A percentile compares a stretch with the other conserved stretches of the same genome.
phyloP scores from a whole-genome alignment of 2,113 vertebrate genomes.

The Pterocles orientalis region DNA sequence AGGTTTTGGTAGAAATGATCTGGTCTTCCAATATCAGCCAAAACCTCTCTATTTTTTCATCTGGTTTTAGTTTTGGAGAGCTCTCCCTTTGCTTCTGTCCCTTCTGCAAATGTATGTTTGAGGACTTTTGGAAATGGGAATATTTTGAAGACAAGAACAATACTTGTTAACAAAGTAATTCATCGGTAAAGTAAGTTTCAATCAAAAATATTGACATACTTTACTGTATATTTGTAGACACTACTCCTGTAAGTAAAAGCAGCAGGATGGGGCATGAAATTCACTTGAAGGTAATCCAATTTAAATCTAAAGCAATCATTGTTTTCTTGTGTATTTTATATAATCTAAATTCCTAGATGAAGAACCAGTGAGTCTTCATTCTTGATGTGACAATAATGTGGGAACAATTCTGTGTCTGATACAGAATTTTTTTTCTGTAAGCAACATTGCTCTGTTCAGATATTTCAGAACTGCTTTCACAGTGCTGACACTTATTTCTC shows the following conservation, averaged over 20 bases:
- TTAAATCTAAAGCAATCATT: constrained; percentile 7
- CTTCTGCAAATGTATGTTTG: neutral
- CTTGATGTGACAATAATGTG: neutral
- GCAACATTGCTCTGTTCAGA: neutral
- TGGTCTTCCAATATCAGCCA: neutral
- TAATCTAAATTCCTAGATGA: neutral
- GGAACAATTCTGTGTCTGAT: neutral
- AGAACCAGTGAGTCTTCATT: neutral
- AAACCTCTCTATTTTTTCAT: neutral
- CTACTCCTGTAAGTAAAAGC: neutral
- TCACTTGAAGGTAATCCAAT: constrained; percentile 3
- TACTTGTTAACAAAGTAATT: neutral
- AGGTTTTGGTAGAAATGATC: neutral
- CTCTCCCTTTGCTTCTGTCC: neutral
- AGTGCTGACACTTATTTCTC: neutral
- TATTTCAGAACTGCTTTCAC: neutral
- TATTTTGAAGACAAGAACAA: neutral
- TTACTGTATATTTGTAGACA: constrained; percentile 4
- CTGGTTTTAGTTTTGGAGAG: neutral
- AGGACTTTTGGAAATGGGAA: neutral
- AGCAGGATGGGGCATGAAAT: neutral
- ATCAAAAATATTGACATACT: neutral
- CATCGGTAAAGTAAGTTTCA: constrained; percentile 21
- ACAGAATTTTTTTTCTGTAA: neutral
- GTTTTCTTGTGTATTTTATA: neutral